Conservation (phyloP, 2,888 invertebrate species). For the Biston betularia region DNA sequence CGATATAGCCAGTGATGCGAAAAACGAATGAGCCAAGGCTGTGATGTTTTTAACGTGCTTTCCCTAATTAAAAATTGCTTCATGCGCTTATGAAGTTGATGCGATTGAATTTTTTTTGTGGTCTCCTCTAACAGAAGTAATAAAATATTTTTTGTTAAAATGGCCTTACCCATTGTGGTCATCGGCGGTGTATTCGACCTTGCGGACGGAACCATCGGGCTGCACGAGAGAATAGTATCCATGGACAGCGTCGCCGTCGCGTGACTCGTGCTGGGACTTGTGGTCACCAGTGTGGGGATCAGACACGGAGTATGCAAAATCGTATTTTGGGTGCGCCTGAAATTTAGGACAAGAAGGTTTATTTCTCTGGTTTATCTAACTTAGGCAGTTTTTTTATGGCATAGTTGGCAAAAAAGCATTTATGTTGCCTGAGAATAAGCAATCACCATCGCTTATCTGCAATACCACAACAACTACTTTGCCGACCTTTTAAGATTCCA, state of each 20-base stretch:
- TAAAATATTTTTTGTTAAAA: not conserved
- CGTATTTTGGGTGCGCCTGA: constrained; percentile 75
- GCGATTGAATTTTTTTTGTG: not conserved
- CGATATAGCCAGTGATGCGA: constrained; percentile 3
- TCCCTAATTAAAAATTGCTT: constrained; percentile 8
- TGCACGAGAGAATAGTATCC: constrained; percentile 82
- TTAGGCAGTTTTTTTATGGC: no score
- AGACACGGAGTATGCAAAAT: constrained; percentile 82
- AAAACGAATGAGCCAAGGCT: constrained; percentile 11
- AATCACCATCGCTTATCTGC: no score
- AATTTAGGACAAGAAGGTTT: constrained; percentile 27
- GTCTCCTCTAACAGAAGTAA: not conserved
- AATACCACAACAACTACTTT: no score
- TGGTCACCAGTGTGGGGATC: constrained; percentile 86
- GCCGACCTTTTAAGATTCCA: no score
- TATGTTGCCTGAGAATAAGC: no score
- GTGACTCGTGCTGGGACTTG: constrained; percentile 82
- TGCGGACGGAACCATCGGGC: constrained; percentile 83
- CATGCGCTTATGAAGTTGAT: not conserved
- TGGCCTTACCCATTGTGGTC: constrained; percentile 79
- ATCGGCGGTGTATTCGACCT: constrained; percentile 85
- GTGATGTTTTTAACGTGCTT: not conserved
- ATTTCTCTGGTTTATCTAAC: no score
- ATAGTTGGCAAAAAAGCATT: no score
- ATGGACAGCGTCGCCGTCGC: constrained; percentile 83